A percentile compares a stretch with the other conserved stretches of the same genome.
Evolutionary conservation across 2,797 vertebrate genomes (phyloP).

Genomic region (Tauraco hartlaubi): DNA sequence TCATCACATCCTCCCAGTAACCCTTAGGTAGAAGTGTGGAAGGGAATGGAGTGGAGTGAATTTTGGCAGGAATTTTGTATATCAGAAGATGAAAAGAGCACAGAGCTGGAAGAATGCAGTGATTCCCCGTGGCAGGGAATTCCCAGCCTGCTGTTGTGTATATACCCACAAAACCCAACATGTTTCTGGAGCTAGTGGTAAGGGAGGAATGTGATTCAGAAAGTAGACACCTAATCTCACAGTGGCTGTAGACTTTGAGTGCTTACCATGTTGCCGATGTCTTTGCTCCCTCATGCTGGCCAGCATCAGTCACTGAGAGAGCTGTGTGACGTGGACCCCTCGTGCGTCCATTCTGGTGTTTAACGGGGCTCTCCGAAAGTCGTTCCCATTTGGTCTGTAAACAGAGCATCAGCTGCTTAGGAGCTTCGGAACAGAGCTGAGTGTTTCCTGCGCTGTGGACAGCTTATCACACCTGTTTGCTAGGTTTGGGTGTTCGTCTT

Average conservation of each 20-base stretch:
- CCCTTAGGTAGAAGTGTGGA: not conserved
- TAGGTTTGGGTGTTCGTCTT: not conserved
- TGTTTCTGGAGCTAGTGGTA: not conserved
- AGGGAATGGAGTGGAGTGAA: not conserved
- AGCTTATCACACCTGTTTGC: not conserved
- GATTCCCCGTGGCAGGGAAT: not conserved
- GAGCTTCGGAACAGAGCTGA: not conserved
- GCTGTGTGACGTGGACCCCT: not conserved
- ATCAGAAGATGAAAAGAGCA: not conserved
- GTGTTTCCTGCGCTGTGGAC: not conserved
- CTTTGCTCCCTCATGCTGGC: not conserved
- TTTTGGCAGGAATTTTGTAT: not conserved
- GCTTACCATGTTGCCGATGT: accelerated
- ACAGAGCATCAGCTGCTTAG: not conserved
- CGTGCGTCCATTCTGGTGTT: not conserved
- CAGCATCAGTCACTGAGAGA: not conserved
- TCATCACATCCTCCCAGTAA: not conserved
- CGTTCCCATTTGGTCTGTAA: not conserved
- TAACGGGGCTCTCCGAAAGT: not conserved
- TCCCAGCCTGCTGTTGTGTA: not conserved
- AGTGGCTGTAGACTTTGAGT: not conserved
- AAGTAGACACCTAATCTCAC: not conserved
- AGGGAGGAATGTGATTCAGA: not conserved
- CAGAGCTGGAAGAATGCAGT: not conserved
- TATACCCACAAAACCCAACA: not conserved